phyloP scores from a whole-genome alignment of 2,113 vertebrate genomes.

The Thoracochromis brauschi region DNA sequence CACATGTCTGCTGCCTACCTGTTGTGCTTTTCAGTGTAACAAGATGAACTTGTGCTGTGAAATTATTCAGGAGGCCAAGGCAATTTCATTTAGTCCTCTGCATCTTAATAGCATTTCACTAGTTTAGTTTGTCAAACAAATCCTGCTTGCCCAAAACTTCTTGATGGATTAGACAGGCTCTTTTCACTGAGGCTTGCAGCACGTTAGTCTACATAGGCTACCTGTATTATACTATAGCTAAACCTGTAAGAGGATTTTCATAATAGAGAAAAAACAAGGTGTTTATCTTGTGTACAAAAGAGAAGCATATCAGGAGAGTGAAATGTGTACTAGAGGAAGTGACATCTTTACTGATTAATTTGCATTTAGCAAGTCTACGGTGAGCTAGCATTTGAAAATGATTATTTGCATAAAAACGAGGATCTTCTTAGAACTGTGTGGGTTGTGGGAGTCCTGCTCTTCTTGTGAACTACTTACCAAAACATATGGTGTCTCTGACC shows the following conservation, averaged over 20 bases:
- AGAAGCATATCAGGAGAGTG: background rate
- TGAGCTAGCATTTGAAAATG: background rate
- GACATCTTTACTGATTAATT: background rate
- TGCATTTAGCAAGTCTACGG: background rate
- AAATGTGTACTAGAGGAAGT: background rate
- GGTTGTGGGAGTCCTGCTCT: background rate
- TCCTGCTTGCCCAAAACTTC: background rate
- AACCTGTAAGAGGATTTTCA: background rate
- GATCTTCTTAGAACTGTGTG: background rate
- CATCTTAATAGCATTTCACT: background rate
- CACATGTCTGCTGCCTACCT: constrained; percentile 14
- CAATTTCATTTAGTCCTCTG: background rate
- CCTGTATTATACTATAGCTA: background rate
- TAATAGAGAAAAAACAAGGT: background rate
- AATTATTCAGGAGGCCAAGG: background rate
- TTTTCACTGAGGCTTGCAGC: background rate
- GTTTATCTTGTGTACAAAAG: background rate
- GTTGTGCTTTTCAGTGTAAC: background rate
- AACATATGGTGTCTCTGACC: constrained; percentile 13
- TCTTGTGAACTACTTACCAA: background rate
- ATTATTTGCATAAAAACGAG: background rate
- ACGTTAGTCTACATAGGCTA: background rate
- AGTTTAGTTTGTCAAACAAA: constrained; percentile 34
- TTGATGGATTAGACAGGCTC: constrained; percentile 1
- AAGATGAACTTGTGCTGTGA: background rate